phyloP scores from a whole-genome alignment of 2,888 invertebrate genomes.

The Limnephilus marmoratus region DNA sequence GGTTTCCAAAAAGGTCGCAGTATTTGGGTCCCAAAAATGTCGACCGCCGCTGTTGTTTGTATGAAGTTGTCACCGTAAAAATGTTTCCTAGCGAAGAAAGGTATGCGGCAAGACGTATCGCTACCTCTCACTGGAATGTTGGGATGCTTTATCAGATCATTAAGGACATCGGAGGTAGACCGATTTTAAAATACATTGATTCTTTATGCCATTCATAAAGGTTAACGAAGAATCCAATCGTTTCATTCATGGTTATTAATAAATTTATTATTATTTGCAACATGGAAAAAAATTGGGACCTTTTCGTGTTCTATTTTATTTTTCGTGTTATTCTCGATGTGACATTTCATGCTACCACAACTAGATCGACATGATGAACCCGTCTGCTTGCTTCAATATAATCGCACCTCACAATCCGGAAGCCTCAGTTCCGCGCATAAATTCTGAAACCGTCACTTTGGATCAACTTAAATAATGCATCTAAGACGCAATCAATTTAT shows the following conservation, averaged over 20 bases:
- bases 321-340: not conserved
- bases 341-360: not conserved
- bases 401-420: too few species aligned
- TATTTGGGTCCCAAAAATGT: constrained; percentile 15
- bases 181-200: constrained; percentile 21
- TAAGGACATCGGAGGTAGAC: not conserved
- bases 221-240: not conserved
- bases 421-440: too few species aligned
- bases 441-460: too few species aligned
- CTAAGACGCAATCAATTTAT: too few species aligned
- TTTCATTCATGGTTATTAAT: not conserved
- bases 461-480: too few species aligned
- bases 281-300: not conserved
- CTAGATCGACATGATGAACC: not conserved
- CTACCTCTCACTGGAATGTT: constrained; percentile 24
- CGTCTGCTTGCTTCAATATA: too few species aligned
- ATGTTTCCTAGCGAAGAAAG: constrained; percentile 12
- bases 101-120: constrained; percentile 23
- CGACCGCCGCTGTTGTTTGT: constrained; percentile 16
- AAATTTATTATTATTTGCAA: not conserved
- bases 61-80: constrained; percentile 37
- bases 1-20: constrained; percentile 4
- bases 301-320: not conserved
- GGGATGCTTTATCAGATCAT: constrained; percentile 38
- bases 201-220: constrained; percentile 35